Percentiles rank a stretch among this genome's conserved stretches.
phyloP scores from a whole-genome alignment of 2,888 invertebrate genomes.

The Dryobota labecula region DNA sequence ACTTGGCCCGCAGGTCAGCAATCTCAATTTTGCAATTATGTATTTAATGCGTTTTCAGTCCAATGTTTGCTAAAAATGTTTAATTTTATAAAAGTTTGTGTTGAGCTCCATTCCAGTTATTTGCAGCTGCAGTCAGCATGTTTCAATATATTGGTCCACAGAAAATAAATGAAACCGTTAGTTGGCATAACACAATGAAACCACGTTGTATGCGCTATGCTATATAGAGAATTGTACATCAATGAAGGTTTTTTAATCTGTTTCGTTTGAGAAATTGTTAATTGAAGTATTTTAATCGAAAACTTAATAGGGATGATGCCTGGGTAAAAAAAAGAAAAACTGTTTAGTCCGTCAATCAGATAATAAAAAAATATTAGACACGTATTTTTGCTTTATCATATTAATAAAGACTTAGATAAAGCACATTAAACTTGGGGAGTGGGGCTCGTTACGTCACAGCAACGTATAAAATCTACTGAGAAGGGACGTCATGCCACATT shows the following conservation, averaged over 20 bases:
- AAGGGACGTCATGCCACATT: too few relatives aligned
- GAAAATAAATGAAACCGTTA: constrained; percentile 53
- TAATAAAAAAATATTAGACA: too few relatives aligned
- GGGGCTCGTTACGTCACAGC: too few relatives aligned
- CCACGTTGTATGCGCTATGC: constrained; percentile 13
- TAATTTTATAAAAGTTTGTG: constrained; percentile 19
- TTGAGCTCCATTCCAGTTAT: constrained; percentile 40
- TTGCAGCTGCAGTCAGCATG: constrained; percentile 56
- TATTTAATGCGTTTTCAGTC: not conserved
- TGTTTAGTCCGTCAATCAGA: too few relatives aligned
- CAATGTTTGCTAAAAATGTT: constrained; percentile 14
- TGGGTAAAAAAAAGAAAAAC: too few relatives aligned
- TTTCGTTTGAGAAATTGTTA: constrained; percentile 6
- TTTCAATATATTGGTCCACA: constrained; percentile 55
- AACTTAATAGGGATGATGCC: too few relatives aligned
- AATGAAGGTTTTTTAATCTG: constrained; percentile 41
- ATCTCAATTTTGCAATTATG: not conserved
- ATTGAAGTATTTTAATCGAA: not conserved
- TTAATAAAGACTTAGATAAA: too few relatives aligned
- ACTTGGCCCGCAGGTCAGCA: too few relatives aligned
- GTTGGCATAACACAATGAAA: constrained; percentile 50
- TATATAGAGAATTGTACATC: not conserved
- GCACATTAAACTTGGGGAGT: too few relatives aligned
- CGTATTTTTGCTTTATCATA: too few relatives aligned
- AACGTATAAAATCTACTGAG: too few relatives aligned